Base-by-base conservation (phyloP, 2,113 vertebrate genomes). In the Gobius niger region DNA sequence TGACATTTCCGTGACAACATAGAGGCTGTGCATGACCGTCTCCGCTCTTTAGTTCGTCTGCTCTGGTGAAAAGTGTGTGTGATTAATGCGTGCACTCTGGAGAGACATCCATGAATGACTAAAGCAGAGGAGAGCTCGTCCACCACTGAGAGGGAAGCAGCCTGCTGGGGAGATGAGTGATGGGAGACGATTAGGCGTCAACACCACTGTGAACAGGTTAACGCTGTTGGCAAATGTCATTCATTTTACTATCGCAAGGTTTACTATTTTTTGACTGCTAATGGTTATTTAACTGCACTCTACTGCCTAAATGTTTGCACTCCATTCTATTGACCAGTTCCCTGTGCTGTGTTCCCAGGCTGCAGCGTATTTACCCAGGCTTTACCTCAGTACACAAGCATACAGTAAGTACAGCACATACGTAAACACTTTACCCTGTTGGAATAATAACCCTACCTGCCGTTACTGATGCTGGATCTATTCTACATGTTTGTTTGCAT, bases 51-150 rank as follows among this genome's bases (percentile, higher is more conserved):
- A n/a, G 40, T 41, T 44, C 9, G 14, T 15, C 15, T 54, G 34
- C 13, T n/a, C 40, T 42, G 14, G 1, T 60, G 57, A 60, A 44
- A 47, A 63, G n/a, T 63, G 44, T 0, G 41, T 73, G 67, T 75
- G 71, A 80, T 80, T 66, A 70, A 82, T 74, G 67, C 5, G 9
- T n/a, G 1, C 47, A 44, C 66, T 44, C 71, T 9, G 42, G 74
- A 72, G 82, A 69, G 47, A 63, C 18, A 15, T 41, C 14, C 63
- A 65, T 50, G 15, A 62, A 76, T 70, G 53, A 70, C 47, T 67
- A 75, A 78, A 84, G 54, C 75, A 84, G 74, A 75, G 18, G 66
- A 42, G 61, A 14, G 63, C 40, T 47, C 44, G 71, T 68, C 34
- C 19, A 50, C 63, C 68, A 44, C 15, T 70, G 68, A 76, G 65